These are phyloP conservation scores for Pseudochirops cupreus DNA, from an alignment of 2,797 vertebrate species.

Conservation along the genomic window DNA sequence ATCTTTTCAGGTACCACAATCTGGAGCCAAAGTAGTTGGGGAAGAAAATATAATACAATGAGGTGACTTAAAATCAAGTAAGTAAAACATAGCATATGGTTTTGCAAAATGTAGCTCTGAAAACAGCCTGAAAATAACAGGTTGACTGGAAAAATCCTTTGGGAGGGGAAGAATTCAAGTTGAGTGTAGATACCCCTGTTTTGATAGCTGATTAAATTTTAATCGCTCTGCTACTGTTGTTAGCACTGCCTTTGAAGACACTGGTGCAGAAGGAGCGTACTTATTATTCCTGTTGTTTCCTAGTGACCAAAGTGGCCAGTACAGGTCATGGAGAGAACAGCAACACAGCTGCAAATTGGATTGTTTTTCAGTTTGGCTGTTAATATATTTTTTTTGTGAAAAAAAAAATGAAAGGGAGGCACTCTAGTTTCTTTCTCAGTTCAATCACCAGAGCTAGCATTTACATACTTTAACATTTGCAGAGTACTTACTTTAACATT, in stretches of 20 bases:
- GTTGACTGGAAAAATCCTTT: constrained; percentile 42
- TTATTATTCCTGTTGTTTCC: neutral
- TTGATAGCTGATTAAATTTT: constrained; percentile 43
- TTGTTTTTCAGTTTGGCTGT: neutral
- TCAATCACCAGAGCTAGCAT: neutral
- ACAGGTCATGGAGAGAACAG: neutral
- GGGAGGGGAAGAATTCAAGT: constrained; percentile 9
- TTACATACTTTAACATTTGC: neutral
- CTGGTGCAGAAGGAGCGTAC: no score
- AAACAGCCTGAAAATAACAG: neutral
- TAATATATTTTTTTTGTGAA: constrained; percentile 22
- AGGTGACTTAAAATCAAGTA: constrained; percentile 38
- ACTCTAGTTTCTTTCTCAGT: neutral
- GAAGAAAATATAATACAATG: constrained; percentile 46
- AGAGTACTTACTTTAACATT: neutral
- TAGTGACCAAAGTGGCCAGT: neutral
- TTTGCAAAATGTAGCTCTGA: constrained; percentile 25
- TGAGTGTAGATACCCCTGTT: neutral
- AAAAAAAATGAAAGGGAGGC: neutral
- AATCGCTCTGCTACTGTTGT: constrained; percentile 19
- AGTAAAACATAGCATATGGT: constrained; percentile 40
- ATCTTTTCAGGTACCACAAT: neutral
- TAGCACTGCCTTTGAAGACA: constrained; percentile 1
- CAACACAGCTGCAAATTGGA: neutral
- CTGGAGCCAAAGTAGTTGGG: neutral